Percentiles rank a stretch among this genome's conserved stretches.
Conservation (phyloP, 2,797 vertebrate genomes). For the Falco peregrinus region DNA sequence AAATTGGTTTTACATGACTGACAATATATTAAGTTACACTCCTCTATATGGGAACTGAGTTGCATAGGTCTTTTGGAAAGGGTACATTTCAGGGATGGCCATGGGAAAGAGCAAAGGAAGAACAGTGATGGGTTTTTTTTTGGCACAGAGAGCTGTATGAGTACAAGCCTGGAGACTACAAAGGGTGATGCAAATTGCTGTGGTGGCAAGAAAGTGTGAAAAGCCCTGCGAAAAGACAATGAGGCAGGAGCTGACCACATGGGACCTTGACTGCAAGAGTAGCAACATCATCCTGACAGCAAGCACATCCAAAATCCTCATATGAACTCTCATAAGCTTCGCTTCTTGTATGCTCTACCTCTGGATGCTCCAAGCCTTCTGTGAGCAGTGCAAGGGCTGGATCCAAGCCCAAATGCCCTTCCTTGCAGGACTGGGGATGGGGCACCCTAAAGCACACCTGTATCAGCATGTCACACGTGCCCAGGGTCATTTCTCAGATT, state of each 20-base stretch:
- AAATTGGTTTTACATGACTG: background rate
- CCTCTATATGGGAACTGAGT: background rate
- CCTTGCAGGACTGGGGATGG: fast-evolving
- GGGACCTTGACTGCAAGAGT: fast-evolving
- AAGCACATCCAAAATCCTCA: background rate
- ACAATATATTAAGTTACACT: background rate
- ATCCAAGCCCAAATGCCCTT: background rate
- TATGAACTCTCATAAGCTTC: background rate
- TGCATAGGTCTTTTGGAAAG: background rate
- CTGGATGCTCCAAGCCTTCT: background rate
- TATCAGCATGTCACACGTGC: background rate
- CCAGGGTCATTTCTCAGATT: background rate
- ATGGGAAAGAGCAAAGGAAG: background rate
- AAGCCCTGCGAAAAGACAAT: background rate
- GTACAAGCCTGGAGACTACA: background rate
- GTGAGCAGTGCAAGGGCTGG: background rate
- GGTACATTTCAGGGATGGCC: background rate
- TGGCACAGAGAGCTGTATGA: background rate
- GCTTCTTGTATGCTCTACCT: fast-evolving
- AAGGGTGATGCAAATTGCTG: background rate
- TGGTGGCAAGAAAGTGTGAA: background rate
- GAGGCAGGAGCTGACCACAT: background rate
- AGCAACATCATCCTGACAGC: background rate
- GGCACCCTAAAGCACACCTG: background rate
- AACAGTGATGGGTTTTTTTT: background rate